Conservation (phyloP, 2,797 vertebrate genomes). For the Labroides dimidiatus region DNA sequence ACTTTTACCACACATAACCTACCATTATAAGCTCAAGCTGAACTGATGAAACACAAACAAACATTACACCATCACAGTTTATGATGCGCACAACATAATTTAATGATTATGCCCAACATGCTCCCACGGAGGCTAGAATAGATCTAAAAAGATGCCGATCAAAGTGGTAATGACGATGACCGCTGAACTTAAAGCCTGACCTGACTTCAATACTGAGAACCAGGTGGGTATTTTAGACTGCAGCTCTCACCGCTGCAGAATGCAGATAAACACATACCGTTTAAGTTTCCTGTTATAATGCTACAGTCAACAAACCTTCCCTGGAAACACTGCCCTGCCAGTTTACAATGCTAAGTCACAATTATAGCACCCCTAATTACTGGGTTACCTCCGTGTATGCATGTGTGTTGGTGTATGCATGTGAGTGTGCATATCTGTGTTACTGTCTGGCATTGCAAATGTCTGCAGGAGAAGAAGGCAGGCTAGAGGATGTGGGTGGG, state of each 20-base stretch:
- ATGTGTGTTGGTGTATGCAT: constrained; percentile 34
- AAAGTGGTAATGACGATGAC: constrained; percentile 33
- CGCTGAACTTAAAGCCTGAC: constrained; percentile 38
- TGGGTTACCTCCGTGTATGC: constrained; percentile 58
- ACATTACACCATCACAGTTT: constrained; percentile 9
- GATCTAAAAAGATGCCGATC: constrained; percentile 7
- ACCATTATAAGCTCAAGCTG: constrained; percentile 11
- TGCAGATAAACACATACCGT: constrained; percentile 79
- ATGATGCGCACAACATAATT: background rate
- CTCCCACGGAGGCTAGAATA: constrained; percentile 9
- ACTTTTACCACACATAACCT: constrained; percentile 18
- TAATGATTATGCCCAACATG: constrained; percentile 10
- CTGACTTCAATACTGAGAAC: constrained; percentile 55
- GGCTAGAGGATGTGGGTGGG: constrained; percentile 28
- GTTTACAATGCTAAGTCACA: constrained; percentile 76
- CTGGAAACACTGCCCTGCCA: constrained; percentile 67
- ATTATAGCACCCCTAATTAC: constrained; percentile 76
- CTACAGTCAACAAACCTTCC: constrained; percentile 75
- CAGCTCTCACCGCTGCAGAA: constrained; percentile 71
- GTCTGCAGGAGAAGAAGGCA: constrained; percentile 35
- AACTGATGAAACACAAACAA: constrained; percentile 7
- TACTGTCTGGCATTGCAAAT: constrained; percentile 37
- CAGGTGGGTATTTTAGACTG: constrained; percentile 67
- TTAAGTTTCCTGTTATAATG: constrained; percentile 73
- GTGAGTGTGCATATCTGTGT: constrained; percentile 60